Percentiles rank a stretch among this genome's conserved stretches.
phyloP scores from a whole-genome alignment of 2,113 vertebrate species.

The Charadrius vociferus region DNA sequence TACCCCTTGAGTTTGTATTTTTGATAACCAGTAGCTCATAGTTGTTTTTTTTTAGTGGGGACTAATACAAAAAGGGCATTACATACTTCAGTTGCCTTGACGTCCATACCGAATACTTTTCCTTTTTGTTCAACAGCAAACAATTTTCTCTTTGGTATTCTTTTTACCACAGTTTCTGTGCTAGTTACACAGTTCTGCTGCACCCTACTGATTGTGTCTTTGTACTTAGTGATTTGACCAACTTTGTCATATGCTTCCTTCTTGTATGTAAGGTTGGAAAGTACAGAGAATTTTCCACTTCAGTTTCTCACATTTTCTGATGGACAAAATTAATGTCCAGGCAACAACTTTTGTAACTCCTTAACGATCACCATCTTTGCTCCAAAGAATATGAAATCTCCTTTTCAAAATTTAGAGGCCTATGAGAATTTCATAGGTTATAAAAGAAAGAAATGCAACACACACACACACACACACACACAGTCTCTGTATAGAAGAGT shows the following conservation, averaged over 20 bases:
- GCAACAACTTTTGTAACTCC: background rate
- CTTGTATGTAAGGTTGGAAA: background rate
- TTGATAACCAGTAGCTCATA: background rate
- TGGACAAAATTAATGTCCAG: background rate
- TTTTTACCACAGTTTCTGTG: background rate
- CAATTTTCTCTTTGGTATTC: background rate
- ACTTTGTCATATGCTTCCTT: background rate
- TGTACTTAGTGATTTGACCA: background rate
- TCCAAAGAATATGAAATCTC: background rate
- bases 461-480: too few species aligned
- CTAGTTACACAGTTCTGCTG: background rate
- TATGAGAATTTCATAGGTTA: background rate
- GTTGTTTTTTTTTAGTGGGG: background rate
- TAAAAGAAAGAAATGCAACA: background rate
- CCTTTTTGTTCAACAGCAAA: background rate
- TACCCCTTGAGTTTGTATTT: background rate
- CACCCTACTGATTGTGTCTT: background rate
- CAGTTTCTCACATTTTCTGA: background rate
- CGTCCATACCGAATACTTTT: background rate
- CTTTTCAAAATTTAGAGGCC: background rate
- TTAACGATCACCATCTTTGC: background rate
- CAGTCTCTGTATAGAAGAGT: background rate
- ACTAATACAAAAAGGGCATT: background rate
- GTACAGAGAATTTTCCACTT: background rate
- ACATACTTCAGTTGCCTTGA: background rate